These are phyloP conservation scores for Manis javanica DNA, from an alignment of 2,797 vertebrate species.

Conservation along the genomic window DNA sequence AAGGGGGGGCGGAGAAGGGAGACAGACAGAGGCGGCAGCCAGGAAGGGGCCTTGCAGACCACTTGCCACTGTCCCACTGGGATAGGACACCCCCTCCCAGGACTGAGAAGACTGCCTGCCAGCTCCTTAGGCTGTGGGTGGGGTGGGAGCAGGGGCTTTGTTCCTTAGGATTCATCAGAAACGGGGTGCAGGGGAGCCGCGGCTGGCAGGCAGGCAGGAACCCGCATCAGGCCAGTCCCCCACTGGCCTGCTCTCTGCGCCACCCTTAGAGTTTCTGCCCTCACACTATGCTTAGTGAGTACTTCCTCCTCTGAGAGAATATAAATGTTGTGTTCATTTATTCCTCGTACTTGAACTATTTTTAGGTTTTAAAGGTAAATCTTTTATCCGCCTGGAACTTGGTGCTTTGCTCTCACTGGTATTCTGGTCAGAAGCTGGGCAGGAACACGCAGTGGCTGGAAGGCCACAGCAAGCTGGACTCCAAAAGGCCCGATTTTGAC, in stretches of 20 bases:
- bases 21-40: background rate
- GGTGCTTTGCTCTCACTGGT: background rate
- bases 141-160: background rate
- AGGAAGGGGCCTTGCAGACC: too few relatives aligned
- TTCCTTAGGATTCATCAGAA: background rate
- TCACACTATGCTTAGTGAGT: too few relatives aligned
- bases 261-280: background rate
- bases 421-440: background rate
- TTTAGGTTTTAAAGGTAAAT: background rate
- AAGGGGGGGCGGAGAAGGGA: background rate
- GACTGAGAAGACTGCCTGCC: background rate
- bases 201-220: too few relatives aligned
- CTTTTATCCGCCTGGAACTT: background rate
- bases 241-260: too few relatives aligned
- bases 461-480: background rate
- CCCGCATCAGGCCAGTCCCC: too few relatives aligned
- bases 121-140: background rate
- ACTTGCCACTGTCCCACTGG: background rate
- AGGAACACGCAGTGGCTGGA: background rate
- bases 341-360: background rate
- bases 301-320: background rate
- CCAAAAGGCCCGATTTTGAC: background rate
- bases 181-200: too few relatives aligned
- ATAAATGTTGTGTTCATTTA: background rate
- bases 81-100: background rate